Base-by-base conservation (phyloP, 2,888 invertebrate species). In the Melinaea menophilus region DNA sequence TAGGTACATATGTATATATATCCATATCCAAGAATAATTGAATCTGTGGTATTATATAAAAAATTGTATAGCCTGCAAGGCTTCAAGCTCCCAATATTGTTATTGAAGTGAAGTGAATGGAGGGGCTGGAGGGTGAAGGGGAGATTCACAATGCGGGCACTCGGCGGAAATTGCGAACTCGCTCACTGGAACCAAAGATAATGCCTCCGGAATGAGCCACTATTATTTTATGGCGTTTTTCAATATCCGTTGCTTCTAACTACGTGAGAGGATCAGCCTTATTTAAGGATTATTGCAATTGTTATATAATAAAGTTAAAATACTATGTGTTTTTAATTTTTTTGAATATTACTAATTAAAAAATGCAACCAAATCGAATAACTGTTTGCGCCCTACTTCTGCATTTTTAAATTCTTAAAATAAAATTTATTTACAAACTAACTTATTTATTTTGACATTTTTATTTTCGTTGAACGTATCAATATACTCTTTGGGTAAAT, bases 121-220 rank as follows among this genome's bases (percentile, higher is more conserved):
- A 0, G 56, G 37, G 33, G 54, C 31, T 2, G 35, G 13, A 33
- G 45, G 33, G 59, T 35, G 58, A 34, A 46, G 47, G 61, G 62
- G 61, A 58, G 55, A 63, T 59, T 55, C 34, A 63, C 63, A 48
- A 51, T 47, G 64, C 61, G 68, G 72, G 71, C 72, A 70, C 69
- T 72, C 71, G 66, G 66, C 76, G 78, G 78, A 77, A 76, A 79
- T 78, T 77, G 77, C 78, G 71, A 77, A 74, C 76, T 72, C 74
- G 74, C 71, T 74, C 72, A 75, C 75, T 75, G 74, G 72, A 75
- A 74, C 74, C 70, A 66, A 72, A 75, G 76, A 75, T 77, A 75
- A 76, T 75, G 69, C 71, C 68, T 59, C 63, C 61, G 68, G 72
- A 76, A 76, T 74, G 74, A 75, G 73, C 73, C 72, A 72, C 72